Conservation (phyloP, 30 jellyfish, hydroid and myxozoan genomes). For the Turritopsis rubra region DNA sequence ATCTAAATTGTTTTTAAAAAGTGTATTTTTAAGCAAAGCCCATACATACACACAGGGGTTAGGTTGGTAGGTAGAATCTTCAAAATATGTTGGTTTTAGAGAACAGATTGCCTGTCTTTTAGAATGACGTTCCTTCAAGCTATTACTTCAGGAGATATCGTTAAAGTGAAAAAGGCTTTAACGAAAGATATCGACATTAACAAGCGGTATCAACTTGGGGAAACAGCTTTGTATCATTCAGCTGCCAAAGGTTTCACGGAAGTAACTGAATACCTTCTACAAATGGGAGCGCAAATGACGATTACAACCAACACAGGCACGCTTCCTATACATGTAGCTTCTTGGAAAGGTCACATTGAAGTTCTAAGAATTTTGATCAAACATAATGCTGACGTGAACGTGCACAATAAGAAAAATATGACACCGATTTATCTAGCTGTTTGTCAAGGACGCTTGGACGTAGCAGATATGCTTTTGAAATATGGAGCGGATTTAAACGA, state of each 20-base stretch:
- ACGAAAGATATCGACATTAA: conserved; percentile 6
- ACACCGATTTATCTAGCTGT: not conserved
- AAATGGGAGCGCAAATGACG: conserved; percentile 3
- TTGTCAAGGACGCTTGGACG: not conserved
- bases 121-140: conserved; percentile 8
- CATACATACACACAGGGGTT: not conserved
- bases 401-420: not conserved
- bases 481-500: conserved; percentile 10
- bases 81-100: not conserved
- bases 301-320: not conserved
- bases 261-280: not conserved
- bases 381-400: not conserved
- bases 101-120: not conserved
- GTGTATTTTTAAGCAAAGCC: not conserved
- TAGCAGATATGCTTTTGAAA: conserved; percentile 6
- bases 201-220: conserved; percentile 17
- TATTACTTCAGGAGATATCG: not conserved
- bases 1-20: not conserved
- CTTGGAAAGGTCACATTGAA: not conserved
- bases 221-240: conserved; percentile 17
- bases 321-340: not conserved
- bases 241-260: not conserved
- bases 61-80: not conserved
- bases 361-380: not conserved
- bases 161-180: conserved; percentile 3